phyloP scores from a whole-genome alignment of 1,140 invertebrate species.

The Coelopa frigida region DNA sequence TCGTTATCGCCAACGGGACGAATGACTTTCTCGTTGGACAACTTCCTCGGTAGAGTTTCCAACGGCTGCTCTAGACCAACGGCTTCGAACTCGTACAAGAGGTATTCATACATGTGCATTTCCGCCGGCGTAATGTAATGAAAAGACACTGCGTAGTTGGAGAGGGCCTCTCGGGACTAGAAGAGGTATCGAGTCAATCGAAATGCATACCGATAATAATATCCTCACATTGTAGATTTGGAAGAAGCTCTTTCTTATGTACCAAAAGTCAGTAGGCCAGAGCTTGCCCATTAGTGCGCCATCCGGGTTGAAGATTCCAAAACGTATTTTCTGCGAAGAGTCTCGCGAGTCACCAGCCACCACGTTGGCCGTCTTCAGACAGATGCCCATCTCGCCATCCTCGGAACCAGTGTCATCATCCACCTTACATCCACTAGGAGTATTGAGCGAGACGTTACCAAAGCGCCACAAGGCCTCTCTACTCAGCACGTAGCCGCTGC shows the following conservation, averaged over 20 bases:
- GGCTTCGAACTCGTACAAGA: conserved; percentile 86
- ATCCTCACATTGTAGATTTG: conserved; percentile 56
- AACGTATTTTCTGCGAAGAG: conserved; percentile 69
- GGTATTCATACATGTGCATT: conserved; percentile 91
- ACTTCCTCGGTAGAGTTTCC: background rate
- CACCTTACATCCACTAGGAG: conserved; percentile 22
- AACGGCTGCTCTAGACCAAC: conserved; percentile 57
- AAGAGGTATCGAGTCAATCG: conserved; percentile 19
- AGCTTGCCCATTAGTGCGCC: conserved; percentile 15
- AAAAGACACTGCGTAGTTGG: conserved; percentile 92
- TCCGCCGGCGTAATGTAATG: conserved; percentile 85
- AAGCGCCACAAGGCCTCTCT: conserved; percentile 65
- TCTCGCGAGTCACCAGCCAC: conserved; percentile 80
- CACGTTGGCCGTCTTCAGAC: conserved; percentile 76
- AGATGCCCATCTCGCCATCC: conserved; percentile 86
- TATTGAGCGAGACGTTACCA: conserved; percentile 59
- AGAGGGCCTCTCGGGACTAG: conserved; percentile 87
- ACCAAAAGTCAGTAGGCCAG: conserved; percentile 22
- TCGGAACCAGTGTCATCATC: conserved; percentile 64
- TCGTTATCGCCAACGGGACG: too few relatives aligned
- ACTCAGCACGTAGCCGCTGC: conserved; percentile 86
- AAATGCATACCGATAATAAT: background rate
- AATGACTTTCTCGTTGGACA: too few relatives aligned
- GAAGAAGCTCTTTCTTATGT: conserved; percentile 46
- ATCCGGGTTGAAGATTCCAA: conserved; percentile 48